phyloP scores from a whole-genome alignment of 1,140 invertebrate genomes.

The Nautilus pompilius region DNA sequence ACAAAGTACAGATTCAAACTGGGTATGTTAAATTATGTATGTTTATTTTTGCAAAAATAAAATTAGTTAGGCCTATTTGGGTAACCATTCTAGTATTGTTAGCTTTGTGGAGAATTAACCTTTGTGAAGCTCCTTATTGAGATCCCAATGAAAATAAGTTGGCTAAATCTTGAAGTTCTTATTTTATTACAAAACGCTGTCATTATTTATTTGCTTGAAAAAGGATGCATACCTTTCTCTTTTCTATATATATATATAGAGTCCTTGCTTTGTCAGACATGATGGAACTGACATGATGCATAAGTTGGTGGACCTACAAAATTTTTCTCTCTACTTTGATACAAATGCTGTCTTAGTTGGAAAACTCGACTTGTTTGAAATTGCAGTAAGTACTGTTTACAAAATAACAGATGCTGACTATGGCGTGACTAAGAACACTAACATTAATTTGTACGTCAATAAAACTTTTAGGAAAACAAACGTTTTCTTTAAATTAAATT shows the following conservation, averaged over 20 bases:
- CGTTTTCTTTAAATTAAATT: background rate
- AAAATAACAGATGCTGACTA: background rate
- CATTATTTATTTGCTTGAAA: background rate
- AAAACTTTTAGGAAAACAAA: background rate
- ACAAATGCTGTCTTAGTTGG: slow-evolving; percentile 69
- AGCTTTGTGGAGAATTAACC: background rate
- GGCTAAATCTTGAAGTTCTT: background rate
- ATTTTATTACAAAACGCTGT: background rate
- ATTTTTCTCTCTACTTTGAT: slow-evolving; percentile 90
- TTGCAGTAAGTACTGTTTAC: slow-evolving; percentile 62
- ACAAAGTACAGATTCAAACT: slow-evolving; percentile 60
- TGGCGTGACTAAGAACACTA: no score
- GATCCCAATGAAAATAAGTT: background rate
- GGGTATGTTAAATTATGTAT: slow-evolving; percentile 45
- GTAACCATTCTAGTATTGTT: background rate
- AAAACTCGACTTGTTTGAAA: slow-evolving; percentile 61
- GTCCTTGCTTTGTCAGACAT: slow-evolving; percentile 57
- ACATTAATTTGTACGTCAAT: background rate
- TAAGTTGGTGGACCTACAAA: slow-evolving; percentile 84
- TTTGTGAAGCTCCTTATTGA: background rate
- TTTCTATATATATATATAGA: slow-evolving; percentile 25
- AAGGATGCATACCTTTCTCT: background rate
- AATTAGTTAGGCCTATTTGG: background rate
- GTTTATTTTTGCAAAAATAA: background rate
- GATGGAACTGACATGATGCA: slow-evolving; percentile 60